Evolutionary conservation across 2,113 vertebrate species (phyloP), one percentile per base, ranked within the genome.

Genomic region (Hippocampus zosterae): DNA sequence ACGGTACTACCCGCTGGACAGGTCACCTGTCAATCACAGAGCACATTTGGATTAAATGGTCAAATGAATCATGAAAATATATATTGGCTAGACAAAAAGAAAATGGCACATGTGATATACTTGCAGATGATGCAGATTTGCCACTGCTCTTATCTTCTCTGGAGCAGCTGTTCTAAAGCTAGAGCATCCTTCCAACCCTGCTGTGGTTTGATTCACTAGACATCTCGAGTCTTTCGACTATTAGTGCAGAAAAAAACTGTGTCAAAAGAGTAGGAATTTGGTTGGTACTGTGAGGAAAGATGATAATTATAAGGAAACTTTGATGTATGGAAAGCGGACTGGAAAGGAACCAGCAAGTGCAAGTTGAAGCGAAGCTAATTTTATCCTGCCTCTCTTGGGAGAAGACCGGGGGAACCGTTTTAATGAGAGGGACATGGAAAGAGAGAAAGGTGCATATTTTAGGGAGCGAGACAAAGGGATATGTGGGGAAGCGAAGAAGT

Each of bases 361-460:
- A 60, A 78, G 73, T 72, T 67, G 78, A 72, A 67, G 69, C 80
- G 65, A 62, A 80, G 80, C 84, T 90, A 91, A 90, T 88, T 91
- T 90, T 91, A 90, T 73, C 76, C 67, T 72, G 25, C 68, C 59
- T 68, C 86, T 84, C 81, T 65, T 40, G 84, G 75, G 81, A 84
- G 77, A 72, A 56, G 75, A 83, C 75, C 65, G 50, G 67, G 33
- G 76, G 81, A 78, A 72, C 74, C 53, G 79, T 74, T 90, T 90
- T 92, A 91, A 90, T 89, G 86, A 92, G 67, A 41, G 50, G 50
- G 29, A 40, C 29, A 42, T n/a, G 37, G 67, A 59, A 77, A 78
- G 71, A 70, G 65, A 56, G 77, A 70, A 70, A 62, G 72, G 65
- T 69, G 68, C 40, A 48, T 33, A 33, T 12, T 42, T 66, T 44